A percentile compares a stretch with the other conserved stretches of the same genome.
These are phyloP conservation scores for Helarctos malayanus DNA, from an alignment of 2,797 vertebrate genomes.

Conservation along the genomic window DNA sequence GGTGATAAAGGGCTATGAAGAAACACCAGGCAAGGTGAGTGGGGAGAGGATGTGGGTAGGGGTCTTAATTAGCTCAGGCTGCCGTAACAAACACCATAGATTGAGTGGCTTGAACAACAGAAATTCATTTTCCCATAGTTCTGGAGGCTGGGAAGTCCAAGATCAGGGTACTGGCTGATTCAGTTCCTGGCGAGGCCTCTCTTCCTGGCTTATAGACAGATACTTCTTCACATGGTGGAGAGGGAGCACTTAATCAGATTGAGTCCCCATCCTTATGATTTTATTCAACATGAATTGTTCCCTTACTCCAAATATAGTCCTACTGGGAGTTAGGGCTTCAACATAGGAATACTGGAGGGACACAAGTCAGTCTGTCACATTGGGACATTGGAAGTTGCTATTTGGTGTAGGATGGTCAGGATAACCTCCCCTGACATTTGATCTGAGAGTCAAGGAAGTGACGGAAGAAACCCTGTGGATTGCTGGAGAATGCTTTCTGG, in stretches of 20 bases:
- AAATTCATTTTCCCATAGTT: not conserved
- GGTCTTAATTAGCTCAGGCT: not conserved
- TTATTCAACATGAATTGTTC: not conserved
- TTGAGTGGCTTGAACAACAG: not conserved
- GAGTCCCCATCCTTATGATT: not conserved
- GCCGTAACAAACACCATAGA: not conserved
- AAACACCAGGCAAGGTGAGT: not conserved
- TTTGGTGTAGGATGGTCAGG: not conserved
- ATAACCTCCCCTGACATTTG: not conserved
- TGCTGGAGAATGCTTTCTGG: not conserved
- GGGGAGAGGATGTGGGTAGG: not conserved
- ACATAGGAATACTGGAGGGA: not conserved
- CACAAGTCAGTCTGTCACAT: not conserved
- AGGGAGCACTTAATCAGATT: not conserved
- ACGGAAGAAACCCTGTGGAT: not conserved
- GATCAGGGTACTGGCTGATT: not conserved
- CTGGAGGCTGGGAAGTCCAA: not conserved
- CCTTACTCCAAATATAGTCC: not conserved
- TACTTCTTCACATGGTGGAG: not conserved
- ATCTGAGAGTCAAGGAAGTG: not conserved
- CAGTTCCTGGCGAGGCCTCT: not conserved
- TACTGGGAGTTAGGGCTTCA: not conserved
- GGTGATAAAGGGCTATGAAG: not conserved
- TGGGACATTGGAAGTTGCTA: not conserved
- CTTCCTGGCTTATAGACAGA: not conserved